phyloP scores from a whole-genome alignment of 2,797 vertebrate genomes.

The Columba guinea region DNA sequence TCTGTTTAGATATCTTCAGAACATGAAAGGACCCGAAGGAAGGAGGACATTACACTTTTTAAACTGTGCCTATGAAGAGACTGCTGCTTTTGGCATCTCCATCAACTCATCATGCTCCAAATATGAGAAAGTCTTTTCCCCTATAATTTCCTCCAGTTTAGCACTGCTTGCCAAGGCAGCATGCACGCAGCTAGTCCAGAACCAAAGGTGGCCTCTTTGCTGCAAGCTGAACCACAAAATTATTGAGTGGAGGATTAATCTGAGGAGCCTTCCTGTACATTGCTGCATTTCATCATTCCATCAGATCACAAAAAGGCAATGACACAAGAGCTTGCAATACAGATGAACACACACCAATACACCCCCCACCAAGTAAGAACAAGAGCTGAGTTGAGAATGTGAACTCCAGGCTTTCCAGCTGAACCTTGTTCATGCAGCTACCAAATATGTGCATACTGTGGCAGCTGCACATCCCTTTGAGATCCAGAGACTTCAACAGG shows the following conservation, averaged over 20 bases:
- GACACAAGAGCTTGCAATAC: background rate
- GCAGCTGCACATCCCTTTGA: too few species aligned
- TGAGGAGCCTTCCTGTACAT: background rate
- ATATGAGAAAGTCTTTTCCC: background rate
- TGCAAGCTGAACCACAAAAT: background rate
- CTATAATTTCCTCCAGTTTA: background rate
- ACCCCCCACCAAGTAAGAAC: background rate
- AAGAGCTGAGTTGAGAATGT: background rate
- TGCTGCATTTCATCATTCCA: background rate
- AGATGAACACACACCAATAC: background rate
- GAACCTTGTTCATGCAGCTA: background rate
- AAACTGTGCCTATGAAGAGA: background rate
- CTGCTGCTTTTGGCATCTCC: background rate
- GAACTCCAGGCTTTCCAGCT: background rate
- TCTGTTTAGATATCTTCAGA: background rate
- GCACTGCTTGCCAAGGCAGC: background rate
- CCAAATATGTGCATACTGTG: fast-evolving
- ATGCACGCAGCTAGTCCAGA: background rate
- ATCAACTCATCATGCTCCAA: background rate
- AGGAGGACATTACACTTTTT: background rate
- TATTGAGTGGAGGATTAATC: background rate
- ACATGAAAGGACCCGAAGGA: background rate
- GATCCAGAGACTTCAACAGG: too few species aligned
- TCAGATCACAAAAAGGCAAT: background rate
- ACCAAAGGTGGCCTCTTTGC: background rate